A percentile compares a stretch with the other conserved stretches of the same genome.
Conservation (phyloP, 2,888 invertebrate species). For the Tachina grossa region DNA sequence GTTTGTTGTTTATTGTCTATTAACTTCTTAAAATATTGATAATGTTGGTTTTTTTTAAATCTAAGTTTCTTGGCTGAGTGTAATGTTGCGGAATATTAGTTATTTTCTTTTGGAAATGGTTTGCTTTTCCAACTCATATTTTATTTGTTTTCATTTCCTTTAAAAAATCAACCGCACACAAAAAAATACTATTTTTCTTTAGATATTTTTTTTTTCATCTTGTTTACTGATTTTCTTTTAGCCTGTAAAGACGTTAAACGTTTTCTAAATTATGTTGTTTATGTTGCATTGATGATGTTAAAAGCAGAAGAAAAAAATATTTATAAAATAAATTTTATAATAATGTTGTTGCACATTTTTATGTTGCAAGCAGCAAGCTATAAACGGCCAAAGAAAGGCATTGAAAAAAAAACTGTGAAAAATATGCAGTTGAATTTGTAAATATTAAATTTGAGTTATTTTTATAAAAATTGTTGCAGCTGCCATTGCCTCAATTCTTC, state of each 20-base stretch:
- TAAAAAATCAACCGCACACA: slow-evolving; percentile 35
- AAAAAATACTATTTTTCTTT: slow-evolving; percentile 20
- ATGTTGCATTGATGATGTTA: slow-evolving; percentile 69
- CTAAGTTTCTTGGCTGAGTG: slow-evolving; percentile 51
- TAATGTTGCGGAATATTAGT: slow-evolving; percentile 66
- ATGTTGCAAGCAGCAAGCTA: slow-evolving; percentile 33
- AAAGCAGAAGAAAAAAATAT: slow-evolving; percentile 12
- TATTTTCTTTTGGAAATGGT: slow-evolving; percentile 3
- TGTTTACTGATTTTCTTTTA: not conserved
- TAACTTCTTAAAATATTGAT: slow-evolving; percentile 66
- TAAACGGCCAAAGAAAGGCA: not conserved
- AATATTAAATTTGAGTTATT: slow-evolving; percentile 38
- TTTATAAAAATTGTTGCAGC: not conserved
- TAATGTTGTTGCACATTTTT: slow-evolving; percentile 67
- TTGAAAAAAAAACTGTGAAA: not conserved
- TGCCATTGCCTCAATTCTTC: not conserved
- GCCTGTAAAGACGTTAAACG: slow-evolving; percentile 66
- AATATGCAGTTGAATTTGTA: slow-evolving; percentile 55
- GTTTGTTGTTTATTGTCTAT: slow-evolving; percentile 59
- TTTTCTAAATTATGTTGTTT: slow-evolving; percentile 70
- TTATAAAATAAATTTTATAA: slow-evolving; percentile 38
- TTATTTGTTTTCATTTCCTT: slow-evolving; percentile 48
- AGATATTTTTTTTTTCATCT: not conserved
- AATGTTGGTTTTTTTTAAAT: slow-evolving; percentile 24
- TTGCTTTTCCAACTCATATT: not conserved